Evolutionary conservation across 2,888 invertebrate species (phyloP).

Genomic region (Cremastinae sp.): DNA sequence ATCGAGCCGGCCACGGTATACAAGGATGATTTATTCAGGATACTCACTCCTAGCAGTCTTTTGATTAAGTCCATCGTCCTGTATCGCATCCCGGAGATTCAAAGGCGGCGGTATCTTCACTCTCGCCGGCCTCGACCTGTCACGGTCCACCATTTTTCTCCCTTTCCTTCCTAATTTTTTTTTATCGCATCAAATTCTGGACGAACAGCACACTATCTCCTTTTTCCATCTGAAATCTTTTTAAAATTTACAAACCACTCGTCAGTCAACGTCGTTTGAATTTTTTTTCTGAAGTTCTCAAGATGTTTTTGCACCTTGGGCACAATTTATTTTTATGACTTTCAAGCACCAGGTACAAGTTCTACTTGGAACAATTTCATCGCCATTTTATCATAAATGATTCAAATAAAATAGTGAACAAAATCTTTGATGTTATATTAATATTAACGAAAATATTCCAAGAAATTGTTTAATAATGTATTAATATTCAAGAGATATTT

Average conservation of each 20-base stretch:
- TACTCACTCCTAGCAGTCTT: slow-evolving; percentile 77
- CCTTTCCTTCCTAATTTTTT: too few species aligned
- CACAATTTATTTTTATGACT: too few species aligned
- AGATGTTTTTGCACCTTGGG: too few species aligned
- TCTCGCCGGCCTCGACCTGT: slow-evolving; percentile 67
- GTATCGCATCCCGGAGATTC: slow-evolving; percentile 72
- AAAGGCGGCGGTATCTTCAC: slow-evolving; percentile 71
- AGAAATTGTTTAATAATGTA: too few species aligned
- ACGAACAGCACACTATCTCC: slow-evolving; percentile 4
- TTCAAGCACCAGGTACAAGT: too few species aligned
- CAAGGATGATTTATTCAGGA: slow-evolving; percentile 47
- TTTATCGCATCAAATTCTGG: slow-evolving; percentile 8
- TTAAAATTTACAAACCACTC: not conserved
- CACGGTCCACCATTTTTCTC: slow-evolving; percentile 71
- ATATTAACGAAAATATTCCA: too few species aligned
- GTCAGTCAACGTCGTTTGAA: not conserved
- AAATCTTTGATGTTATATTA: too few species aligned
- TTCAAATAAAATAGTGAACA: too few species aligned
- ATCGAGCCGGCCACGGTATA: not conserved
- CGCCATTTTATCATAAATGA: too few species aligned
- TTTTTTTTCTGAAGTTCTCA: not conserved
- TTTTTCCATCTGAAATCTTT: slow-evolving; percentile 2
- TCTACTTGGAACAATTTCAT: too few species aligned
- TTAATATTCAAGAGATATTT: too few species aligned
- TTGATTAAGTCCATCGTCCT: slow-evolving; percentile 73